Conservation (phyloP, 2,797 vertebrate genomes). For the Borostomias antarcticus region DNA sequence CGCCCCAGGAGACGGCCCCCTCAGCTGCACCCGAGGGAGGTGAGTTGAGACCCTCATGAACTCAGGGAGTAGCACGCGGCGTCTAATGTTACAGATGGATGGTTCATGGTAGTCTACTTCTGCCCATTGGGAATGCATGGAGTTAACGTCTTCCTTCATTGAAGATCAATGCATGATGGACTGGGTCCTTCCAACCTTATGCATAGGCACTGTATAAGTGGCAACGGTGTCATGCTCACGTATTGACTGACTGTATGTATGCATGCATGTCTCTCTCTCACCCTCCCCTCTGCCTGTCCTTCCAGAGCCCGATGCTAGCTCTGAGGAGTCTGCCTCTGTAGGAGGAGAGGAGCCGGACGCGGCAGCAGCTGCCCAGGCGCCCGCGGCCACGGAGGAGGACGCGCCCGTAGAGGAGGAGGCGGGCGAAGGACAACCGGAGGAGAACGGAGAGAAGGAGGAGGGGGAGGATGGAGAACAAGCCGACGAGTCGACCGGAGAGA, state of each 20-base stretch:
- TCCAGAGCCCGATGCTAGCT: conserved; percentile 83
- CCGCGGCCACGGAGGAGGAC: conserved; percentile 73
- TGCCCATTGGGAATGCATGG: too few relatives aligned
- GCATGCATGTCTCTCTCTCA: not conserved
- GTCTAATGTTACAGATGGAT: too few relatives aligned
- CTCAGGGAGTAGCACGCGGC: too few relatives aligned
- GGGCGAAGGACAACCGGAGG: conserved; percentile 30
- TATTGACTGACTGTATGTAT: not conserved
- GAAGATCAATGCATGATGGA: too few relatives aligned
- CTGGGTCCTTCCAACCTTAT: too few relatives aligned
- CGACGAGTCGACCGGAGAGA: conserved; percentile 39
- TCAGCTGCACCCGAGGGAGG: conserved; percentile 85
- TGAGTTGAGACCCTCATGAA: conserved; percentile 69
- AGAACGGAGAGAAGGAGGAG: conserved; percentile 72
- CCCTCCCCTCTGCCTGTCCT: not conserved
- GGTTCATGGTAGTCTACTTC: too few relatives aligned
- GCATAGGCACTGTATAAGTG: too few relatives aligned
- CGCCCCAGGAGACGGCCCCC: conserved; percentile 84
- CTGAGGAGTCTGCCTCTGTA: conserved; percentile 85
- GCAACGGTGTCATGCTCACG: too few relatives aligned
- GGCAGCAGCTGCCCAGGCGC: conserved; percentile 74
- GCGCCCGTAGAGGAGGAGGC: conserved; percentile 63
- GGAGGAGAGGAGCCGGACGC: conserved; percentile 84
- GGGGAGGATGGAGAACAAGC: conserved; percentile 49
- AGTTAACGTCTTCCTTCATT: too few relatives aligned